Base-by-base conservation (phyloP, 2,888 invertebrate species). In the Sesamia inferens region DNA sequence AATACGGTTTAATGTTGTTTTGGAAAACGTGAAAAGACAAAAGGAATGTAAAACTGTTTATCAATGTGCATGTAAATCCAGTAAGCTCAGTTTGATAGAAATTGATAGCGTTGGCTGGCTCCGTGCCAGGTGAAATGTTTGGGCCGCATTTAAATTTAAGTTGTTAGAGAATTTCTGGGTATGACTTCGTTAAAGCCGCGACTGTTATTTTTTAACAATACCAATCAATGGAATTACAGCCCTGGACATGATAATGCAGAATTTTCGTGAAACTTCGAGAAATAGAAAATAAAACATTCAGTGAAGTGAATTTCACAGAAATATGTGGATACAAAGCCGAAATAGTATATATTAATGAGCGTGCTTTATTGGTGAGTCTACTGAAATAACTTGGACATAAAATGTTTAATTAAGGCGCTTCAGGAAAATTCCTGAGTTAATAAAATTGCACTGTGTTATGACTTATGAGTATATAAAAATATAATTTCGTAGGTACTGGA, bases 101-200 rank as follows among this genome's bases (percentile, higher is more conserved):
- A 94, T 92, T 93, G 91, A 93, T 94, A 92, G 92, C 82, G 87
- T 83, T 83, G 68, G 76, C 90, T 95, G 95, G 95, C 94, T 72
- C 42, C 1, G 59, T 69, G 94, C 95, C 95, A 95, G 88, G 81
- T 68, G 75, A 87, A 89, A 92, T 93, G 91, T 93, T 93, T 92
- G 90, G 87, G 88, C 87, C 91, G 89, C 90, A 92, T 94, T 95
- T 94, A 94, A 93, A 94, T 93, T 94, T 91, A 92, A 91, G 91
- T 88, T 91, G 88, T 89, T 83, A 78, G 86, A 90, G 90, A 91
- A 91, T 91, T 91, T 89, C 88, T 82, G 86, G 85, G 87, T 83
- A 84, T 81, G 84, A 84, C 75, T 85, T 73, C 75, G 72, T 77
- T 79, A 71, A 71, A 83, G 81, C 39, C 66, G 69, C 64, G 81